These are phyloP conservation scores for Lacerta bilineata DNA, from an alignment of 2,797 vertebrate genomes.

Conservation along the genomic window DNA sequence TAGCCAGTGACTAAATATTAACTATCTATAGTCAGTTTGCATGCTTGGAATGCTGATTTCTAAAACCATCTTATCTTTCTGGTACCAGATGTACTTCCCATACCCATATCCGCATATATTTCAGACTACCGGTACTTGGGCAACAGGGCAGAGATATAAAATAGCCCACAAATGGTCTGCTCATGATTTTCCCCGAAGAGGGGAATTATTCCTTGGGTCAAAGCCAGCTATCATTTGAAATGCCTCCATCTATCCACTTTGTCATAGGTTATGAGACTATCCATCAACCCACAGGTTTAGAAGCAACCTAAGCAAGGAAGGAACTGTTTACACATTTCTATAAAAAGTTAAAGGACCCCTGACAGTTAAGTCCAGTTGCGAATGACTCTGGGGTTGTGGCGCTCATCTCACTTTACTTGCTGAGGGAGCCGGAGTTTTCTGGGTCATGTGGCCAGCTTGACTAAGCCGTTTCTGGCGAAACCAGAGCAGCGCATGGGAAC, in stretches of 20 bases:
- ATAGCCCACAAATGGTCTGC: neutral
- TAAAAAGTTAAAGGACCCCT: neutral
- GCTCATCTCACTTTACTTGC: too few relatives aligned
- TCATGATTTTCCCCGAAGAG: neutral
- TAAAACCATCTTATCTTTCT: slow-evolving; percentile 26
- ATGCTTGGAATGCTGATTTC: slow-evolving; percentile 47
- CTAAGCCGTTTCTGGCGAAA: too few relatives aligned
- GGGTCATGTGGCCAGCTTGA: too few relatives aligned
- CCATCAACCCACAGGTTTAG: neutral
- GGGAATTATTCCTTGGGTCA: slow-evolving; percentile 39
- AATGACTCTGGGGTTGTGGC: too few relatives aligned
- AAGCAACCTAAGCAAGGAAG: neutral
- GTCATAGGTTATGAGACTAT: neutral
- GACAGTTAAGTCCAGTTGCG: too few relatives aligned
- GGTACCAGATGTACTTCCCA: slow-evolving; percentile 25
- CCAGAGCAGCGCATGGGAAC: too few relatives aligned
- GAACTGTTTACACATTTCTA: too few relatives aligned
- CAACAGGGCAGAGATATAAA: slow-evolving; percentile 20
- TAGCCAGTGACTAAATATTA: slow-evolving; percentile 21
- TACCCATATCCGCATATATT: slow-evolving; percentile 45
- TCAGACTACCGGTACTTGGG: slow-evolving; percentile 30
- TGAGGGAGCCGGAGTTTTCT: too few relatives aligned
- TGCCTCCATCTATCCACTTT: neutral
- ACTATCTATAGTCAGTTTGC: slow-evolving; percentile 18
- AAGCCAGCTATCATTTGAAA: slow-evolving; percentile 16